Evolutionary conservation across 2,113 vertebrate species (phyloP), one percentile per base, ranked within the genome.

Genomic region (Spea bombifrons): DNA sequence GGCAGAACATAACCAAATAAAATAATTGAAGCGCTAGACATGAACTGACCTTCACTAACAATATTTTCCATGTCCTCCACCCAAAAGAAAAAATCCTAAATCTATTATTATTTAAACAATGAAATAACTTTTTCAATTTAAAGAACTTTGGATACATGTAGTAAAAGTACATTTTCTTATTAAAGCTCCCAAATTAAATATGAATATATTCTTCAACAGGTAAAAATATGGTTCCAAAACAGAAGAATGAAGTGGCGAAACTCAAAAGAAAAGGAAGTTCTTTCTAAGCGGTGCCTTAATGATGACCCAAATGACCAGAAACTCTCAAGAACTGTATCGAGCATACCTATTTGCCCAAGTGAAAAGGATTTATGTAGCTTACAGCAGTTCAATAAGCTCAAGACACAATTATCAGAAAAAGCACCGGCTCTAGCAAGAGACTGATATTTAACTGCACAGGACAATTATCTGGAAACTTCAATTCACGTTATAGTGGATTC

Each of bases 211-310:
- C 88, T 64, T 77, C 68, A 84, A 87, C 82, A 99, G 97, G 96
- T 99, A 78, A 99, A 99, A 89, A 98, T 99, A 85, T 98, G 97
- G 97, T 99, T 99, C 88, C 97, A 99, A 89, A 99, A 99, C 86
- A 92, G 97, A 82, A 92, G 97, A 67, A 99, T 98, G 96, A 99
- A 99, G 83, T 98, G 97, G 97, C 91, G 97, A 84, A 99, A 99
- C 89, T 96, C 94, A 83, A 97, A 96, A 90, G 97, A 99, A 88
- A 98, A 95, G 84, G 95, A 98, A 89, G 88, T 91, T 52, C 90
- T 93, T 84, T 90, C 90, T 75, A 91, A 84, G 78, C 88, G 83
- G 13, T 90, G 87, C 82, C 49, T 90, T 72, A 90, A 90, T 81
- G 88, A 87, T 64, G 84, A 84, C 81, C 87, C 89, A 78, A 88